These are phyloP conservation scores for Myotis lucifugus DNA, from an alignment of 2,113 vertebrate genomes.

Conservation along the genomic window DNA sequence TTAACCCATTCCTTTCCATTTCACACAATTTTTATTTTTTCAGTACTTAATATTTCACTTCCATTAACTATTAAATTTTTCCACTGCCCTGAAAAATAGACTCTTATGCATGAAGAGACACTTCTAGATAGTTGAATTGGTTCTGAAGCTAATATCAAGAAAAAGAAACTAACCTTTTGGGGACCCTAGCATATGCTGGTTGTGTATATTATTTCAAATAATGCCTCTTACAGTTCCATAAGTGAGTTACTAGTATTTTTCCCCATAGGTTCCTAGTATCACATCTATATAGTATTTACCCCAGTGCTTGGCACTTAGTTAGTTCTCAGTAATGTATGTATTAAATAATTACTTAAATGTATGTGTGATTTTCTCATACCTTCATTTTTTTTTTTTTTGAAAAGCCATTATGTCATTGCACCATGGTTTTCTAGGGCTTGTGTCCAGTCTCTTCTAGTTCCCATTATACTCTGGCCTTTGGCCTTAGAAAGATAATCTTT, in stretches of 20 bases:
- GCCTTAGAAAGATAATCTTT: not conserved
- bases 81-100: not conserved
- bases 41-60: not conserved
- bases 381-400: not conserved
- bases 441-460: not conserved
- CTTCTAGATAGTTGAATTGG: not conserved
- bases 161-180: not conserved
- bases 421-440: not conserved
- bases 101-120: not conserved
- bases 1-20: not conserved
- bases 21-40: not conserved
- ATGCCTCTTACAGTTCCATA: not conserved
- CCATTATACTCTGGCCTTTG: not conserved
- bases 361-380: not conserved
- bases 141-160: not conserved
- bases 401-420: not conserved
- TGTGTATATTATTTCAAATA: not conserved
- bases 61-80: not conserved
- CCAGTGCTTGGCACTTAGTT: not conserved
- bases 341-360: slow-evolving; percentile 34
- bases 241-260: not conserved
- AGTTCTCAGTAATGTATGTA: not conserved
- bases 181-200: not conserved
- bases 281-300: not conserved
- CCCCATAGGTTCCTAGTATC: not conserved